Base-by-base conservation (phyloP, 1,140 invertebrate species). In the Samia ricini region DNA sequence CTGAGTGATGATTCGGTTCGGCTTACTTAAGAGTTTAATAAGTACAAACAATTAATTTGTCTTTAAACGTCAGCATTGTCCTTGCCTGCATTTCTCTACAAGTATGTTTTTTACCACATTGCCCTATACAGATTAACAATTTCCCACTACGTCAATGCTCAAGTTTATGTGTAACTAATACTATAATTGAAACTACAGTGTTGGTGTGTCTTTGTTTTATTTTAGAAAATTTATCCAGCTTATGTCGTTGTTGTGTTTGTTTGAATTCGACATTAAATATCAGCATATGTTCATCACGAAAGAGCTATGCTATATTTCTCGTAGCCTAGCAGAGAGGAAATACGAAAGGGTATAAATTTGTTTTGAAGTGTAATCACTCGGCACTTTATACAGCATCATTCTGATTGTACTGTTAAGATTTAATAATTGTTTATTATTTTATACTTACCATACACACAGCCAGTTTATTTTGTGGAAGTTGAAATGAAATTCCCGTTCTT, bases 371-470 rank as follows among this genome's bases (percentile, higher is more conserved):
- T 3, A 15, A 42, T 15, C 33, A 42, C 4, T 42, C 33, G 1
- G 0, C 12, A 15, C 33, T 42, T 42, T 42, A 42, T 42, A 42
- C 26, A 29, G 56, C 56, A 60, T 42, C 20, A 21, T 63, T 20
- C 55, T 60, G 63, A 60, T 55, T 68, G 59, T 12, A 29, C 61
- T 76, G 65, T 70, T 73, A 67, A 70, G 57, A 71, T 63, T 77
- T 66, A 10, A 8, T 29, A 67, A 79, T 79, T 79, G 72, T 82
- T 79, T 82, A 77, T 82, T 81, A 61, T 80, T 77, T 64, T 66
- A 65, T 49, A 60, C 63, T 55, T 69, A 12, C 33, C 48, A 51
- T 58, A 59, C 60, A 60, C 60, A 61, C 33, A 59, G 58, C 58
- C 63, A 75, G 74, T 74, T 78, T 79, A 69, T 60, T 72, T 64